Percentiles rank a stretch among this genome's conserved stretches.
These are phyloP conservation scores for Pantelozetes paolii DNA, from an alignment of 2,888 invertebrate species.

Conservation along the genomic window DNA sequence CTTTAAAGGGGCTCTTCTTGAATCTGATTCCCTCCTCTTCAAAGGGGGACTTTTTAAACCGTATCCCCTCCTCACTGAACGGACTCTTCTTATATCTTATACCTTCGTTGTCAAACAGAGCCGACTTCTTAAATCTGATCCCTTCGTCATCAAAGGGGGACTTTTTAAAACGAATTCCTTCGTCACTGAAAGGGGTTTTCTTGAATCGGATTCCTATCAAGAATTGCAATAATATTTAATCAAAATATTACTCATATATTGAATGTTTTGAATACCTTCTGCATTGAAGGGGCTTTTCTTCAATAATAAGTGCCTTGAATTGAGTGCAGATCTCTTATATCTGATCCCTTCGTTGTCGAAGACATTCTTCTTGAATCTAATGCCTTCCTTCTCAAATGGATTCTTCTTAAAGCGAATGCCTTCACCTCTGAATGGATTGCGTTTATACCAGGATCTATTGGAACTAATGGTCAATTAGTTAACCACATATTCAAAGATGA, in stretches of 20 bases:
- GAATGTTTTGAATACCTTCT: constrained; percentile 28
- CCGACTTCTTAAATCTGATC: constrained; percentile 35
- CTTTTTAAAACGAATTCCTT: constrained; percentile 38
- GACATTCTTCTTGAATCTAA: constrained; percentile 39
- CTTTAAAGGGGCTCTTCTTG: constrained; percentile 37
- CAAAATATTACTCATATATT: constrained; percentile 24
- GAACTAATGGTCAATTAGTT: too few species aligned
- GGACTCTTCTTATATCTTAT: constrained; percentile 38
- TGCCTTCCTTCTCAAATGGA: constrained; percentile 41
- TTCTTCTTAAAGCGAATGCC: constrained; percentile 40
- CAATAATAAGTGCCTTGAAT: background rate
- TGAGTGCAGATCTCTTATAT: constrained; percentile 29
- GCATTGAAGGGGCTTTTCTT: constrained; percentile 38
- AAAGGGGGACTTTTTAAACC: constrained; percentile 35
- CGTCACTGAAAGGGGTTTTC: constrained; percentile 35
- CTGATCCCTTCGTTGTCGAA: constrained; percentile 41
- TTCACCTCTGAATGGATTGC: constrained; percentile 35
- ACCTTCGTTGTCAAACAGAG: constrained; percentile 32
- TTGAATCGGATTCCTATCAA: constrained; percentile 34
- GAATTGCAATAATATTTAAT: constrained; percentile 17
- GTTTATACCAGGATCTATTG: constrained; percentile 9
- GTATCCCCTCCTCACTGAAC: constrained; percentile 38
- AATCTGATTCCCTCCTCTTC: constrained; percentile 37
- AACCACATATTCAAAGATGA: too few species aligned
- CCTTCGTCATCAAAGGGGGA: constrained; percentile 34